Base-by-base conservation (phyloP, 2,797 vertebrate genomes). In the Miichthys miiuy region DNA sequence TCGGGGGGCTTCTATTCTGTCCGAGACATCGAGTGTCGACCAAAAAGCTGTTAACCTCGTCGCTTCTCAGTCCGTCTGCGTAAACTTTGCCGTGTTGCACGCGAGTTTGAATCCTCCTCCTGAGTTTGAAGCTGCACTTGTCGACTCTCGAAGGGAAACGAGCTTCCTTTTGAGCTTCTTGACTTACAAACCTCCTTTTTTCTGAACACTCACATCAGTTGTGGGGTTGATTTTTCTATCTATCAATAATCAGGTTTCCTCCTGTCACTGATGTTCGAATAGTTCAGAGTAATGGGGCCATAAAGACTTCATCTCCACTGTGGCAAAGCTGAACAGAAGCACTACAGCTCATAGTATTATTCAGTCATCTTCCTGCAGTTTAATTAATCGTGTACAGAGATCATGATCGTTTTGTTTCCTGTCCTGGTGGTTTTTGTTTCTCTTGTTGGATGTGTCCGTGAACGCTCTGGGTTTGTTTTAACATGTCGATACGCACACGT, bases 381-480 rank as follows among this genome's bases (percentile, higher is more conserved):
- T 44, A 3, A 2, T 34, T 51, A 68, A 55, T 74, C 54, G 9
- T 89, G 88, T 88, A 86, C 84, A 88, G 83, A 73, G 60, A 75
- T 85, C 51, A 7, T 6, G 64, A 72, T 77, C 82, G 70, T 79
- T 82, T 47, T 72, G 60, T 68, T 72, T 5, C 62, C 14, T n/a
- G 13, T 81, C 21, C 0, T 55, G 34, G 65, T 82, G 70, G 12
- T 34, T 34, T 34, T 34, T 9, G 48, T 66, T 38, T 34, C 72
- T 30, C 63, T 68, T 58, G 44, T 50, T 71, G 69, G 20, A 75
- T 38, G 62, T 77, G 52, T 66, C 30, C 10, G 25, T 58, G 58
- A 16, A 54, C 10, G 57, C 17, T 74, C 3, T 10, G 21, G 14
- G 30, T 20, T 66, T 3, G 10, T 11, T 23, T 62, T 25, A 1